A percentile compares a stretch with the other conserved stretches of the same genome.
phyloP scores from a whole-genome alignment of 1,140 invertebrate genomes.

The Manduca sexta region DNA sequence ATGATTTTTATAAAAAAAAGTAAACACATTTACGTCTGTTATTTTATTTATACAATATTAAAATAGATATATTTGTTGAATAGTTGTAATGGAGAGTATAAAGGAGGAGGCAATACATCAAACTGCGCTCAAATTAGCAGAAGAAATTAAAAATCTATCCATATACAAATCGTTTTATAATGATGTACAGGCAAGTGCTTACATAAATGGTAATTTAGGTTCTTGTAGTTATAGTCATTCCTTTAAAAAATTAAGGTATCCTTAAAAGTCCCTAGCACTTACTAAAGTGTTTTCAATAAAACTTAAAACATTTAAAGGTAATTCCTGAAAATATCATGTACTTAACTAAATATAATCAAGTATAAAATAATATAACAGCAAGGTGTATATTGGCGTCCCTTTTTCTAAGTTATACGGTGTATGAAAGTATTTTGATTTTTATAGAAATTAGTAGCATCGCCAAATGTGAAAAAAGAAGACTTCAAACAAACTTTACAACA shows the following conservation, averaged over 20 bases:
- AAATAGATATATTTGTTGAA: constrained; percentile 24
- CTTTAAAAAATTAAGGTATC: not conserved
- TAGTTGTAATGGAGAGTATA: constrained; percentile 64
- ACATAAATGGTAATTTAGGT: constrained; percentile 16
- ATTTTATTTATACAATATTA: constrained; percentile 36
- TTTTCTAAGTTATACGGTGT: too few relatives aligned
- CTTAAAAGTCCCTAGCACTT: too few relatives aligned
- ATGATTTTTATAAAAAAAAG: constrained; percentile 43
- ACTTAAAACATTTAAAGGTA: too few relatives aligned
- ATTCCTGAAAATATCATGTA: too few relatives aligned
- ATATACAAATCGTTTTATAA: constrained; percentile 76
- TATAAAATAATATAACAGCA: too few relatives aligned
- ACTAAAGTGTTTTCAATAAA: too few relatives aligned
- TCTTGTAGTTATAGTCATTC: not conserved
- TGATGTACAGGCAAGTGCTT: constrained; percentile 63
- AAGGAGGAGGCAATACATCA: constrained; percentile 74
- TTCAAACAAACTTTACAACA: constrained; percentile 84
- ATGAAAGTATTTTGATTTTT: not conserved
- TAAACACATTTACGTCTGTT: constrained; percentile 34
- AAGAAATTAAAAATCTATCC: constrained; percentile 74
- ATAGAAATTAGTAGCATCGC: constrained; percentile 83
- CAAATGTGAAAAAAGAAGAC: constrained; percentile 81
- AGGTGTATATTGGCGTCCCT: too few relatives aligned
- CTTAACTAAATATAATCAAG: too few relatives aligned
- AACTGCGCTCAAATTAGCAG: constrained; percentile 74